Percentiles rank a stretch among this genome's conserved stretches.
phyloP scores from a whole-genome alignment of 2,888 invertebrate species.

The Scaptodrosophila latifasciaeformis region DNA sequence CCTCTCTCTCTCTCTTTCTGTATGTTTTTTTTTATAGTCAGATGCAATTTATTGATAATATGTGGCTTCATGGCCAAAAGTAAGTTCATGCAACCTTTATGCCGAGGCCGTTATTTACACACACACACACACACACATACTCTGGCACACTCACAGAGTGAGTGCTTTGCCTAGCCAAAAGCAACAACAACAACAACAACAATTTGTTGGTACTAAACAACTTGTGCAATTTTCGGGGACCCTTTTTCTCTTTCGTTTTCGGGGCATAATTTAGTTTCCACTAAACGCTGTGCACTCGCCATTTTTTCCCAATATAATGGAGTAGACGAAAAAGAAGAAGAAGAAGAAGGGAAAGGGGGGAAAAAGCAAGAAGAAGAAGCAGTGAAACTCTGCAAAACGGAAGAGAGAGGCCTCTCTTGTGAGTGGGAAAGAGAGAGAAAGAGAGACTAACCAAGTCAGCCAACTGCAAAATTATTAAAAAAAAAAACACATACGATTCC shows the following conservation, averaged over 20 bases:
- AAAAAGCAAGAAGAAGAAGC: conserved; percentile 16
- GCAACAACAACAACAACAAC: conserved; percentile 21
- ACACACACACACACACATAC: conserved; percentile 20
- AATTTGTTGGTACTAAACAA: conserved; percentile 53
- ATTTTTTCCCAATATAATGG: neutral
- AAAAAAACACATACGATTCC: too few relatives aligned
- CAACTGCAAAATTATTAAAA: too few relatives aligned
- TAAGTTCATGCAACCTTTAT: conserved; percentile 48
- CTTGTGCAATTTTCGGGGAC: conserved; percentile 14
- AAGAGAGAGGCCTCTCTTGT: too few relatives aligned
- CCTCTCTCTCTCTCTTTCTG: neutral
- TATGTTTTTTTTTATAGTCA: conserved; percentile 38
- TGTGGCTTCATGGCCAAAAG: conserved; percentile 31
- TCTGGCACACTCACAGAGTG: conserved; percentile 2
- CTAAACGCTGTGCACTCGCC: conserved; percentile 6
- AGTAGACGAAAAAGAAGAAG: neutral
- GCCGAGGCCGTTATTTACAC: conserved; percentile 46
- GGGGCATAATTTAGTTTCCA: conserved; percentile 48
- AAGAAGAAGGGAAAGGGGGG: conserved; percentile 18
- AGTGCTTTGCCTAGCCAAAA: too few relatives aligned
- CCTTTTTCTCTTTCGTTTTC: too few relatives aligned
- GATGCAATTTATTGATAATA: conserved; percentile 69
- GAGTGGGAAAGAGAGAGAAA: too few relatives aligned
- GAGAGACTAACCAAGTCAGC: too few relatives aligned
- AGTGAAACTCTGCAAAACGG: conserved; percentile 10